These are phyloP conservation scores for Amyelois transitella DNA, from an alignment of 1,140 invertebrate genomes.

Conservation along the genomic window DNA sequence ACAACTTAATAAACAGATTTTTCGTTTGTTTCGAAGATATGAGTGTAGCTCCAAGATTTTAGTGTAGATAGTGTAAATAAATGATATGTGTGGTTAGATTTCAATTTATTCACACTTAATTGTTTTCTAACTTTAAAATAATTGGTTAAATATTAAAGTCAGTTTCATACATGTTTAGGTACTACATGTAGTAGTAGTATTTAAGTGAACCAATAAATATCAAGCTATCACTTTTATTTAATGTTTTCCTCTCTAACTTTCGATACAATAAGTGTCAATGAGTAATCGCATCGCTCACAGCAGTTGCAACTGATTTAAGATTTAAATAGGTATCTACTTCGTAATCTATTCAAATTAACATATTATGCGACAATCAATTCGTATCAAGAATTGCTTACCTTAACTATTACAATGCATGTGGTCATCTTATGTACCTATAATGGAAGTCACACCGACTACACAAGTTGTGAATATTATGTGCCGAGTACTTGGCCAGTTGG, in stretches of 20 bases:
- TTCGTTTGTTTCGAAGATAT: too few relatives aligned
- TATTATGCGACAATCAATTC: neutral
- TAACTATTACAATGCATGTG: neutral
- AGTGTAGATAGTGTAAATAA: too few relatives aligned
- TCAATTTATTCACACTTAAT: too few relatives aligned
- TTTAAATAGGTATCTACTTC: neutral
- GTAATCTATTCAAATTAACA: neutral
- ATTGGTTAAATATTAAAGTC: too few relatives aligned
- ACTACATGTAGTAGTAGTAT: too few relatives aligned
- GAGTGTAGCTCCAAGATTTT: too few relatives aligned
- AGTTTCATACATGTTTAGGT: too few relatives aligned
- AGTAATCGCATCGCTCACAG: neutral
- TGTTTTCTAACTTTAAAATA: too few relatives aligned
- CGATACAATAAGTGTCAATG: neutral
- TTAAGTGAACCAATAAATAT: too few relatives aligned
- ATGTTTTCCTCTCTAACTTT: neutral
- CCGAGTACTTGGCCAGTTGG: constrained; percentile 37
- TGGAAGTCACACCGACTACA: neutral
- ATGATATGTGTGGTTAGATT: too few relatives aligned
- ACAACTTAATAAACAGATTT: too few relatives aligned
- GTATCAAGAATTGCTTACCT: neutral
- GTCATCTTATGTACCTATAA: neutral
- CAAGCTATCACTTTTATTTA: too few relatives aligned
- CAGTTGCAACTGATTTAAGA: neutral
- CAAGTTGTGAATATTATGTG: neutral